Conservation (phyloP, 92 coral and sea anemone genomes). For the Hydrozoanthus gracilis region DNA sequence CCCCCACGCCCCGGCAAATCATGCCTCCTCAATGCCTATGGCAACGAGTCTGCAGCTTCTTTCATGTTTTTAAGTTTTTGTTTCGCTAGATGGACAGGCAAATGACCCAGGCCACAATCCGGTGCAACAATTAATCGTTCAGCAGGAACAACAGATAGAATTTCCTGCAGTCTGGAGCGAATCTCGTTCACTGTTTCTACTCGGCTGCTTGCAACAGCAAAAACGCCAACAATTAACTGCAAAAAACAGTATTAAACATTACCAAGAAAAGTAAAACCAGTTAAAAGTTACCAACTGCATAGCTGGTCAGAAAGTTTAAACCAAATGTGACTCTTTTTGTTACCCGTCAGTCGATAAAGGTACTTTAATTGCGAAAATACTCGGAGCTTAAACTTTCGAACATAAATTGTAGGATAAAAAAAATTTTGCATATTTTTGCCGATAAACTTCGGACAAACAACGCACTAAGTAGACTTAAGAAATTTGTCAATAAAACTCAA, state of each 20-base stretch:
- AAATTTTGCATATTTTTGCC: too few species aligned
- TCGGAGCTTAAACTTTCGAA: too few species aligned
- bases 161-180: conserved; percentile 47
- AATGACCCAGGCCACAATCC: conserved; percentile 61
- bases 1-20: too few species aligned
- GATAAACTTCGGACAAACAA: too few species aligned
- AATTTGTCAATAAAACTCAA: too few species aligned
- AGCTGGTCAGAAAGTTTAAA: too few species aligned
- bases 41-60: conserved; percentile 41
- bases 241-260: not conserved
- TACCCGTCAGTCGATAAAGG: not conserved
- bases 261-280: not conserved
- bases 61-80: conserved; percentile 54
- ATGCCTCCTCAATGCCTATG: not conserved
- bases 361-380: too few species aligned
- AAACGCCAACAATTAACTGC: conserved; percentile 41
- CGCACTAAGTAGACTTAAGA: too few species aligned
- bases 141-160: conserved; percentile 36
- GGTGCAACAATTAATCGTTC: conserved; percentile 56
- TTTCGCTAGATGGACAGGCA: conserved; percentile 49
- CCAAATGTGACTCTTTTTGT: not conserved
- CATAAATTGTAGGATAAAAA: too few species aligned
- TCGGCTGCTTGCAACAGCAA: conserved; percentile 51
- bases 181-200: conserved; percentile 59
- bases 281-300: too few species aligned